Percentiles rank a stretch among this genome's conserved stretches.
Evolutionary conservation across 2,797 vertebrate species (phyloP).

Genomic region (Sciurus vulgaris): DNA sequence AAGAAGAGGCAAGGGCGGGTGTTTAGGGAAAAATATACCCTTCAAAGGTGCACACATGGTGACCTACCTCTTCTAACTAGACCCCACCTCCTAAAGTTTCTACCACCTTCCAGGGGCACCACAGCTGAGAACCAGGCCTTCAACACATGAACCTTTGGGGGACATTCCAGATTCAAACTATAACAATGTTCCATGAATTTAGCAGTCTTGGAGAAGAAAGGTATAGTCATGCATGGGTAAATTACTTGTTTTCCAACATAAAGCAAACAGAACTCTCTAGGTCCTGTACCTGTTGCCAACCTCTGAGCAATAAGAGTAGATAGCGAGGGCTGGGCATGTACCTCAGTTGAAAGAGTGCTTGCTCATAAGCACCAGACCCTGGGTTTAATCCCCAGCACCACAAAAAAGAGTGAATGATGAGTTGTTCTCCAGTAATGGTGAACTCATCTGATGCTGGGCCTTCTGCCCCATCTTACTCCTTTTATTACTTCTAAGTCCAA

Average conservation of each 20-base stretch:
- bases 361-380: no score
- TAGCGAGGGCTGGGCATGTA: not conserved
- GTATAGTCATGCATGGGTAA: not conserved
- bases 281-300: not conserved
- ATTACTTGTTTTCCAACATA: slow-evolving; percentile 33
- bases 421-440: not conserved
- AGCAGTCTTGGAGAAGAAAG: not conserved
- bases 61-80: not conserved
- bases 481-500: not conserved
- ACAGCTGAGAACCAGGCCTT: no score
- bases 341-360: no score
- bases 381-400: no score
- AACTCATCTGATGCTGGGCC: not conserved
- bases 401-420: not conserved
- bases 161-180: no score
- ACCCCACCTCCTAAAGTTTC: not conserved
- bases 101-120: not conserved
- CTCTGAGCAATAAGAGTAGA: not conserved
- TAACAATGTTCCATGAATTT: not conserved
- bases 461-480: not conserved
- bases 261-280: not conserved
- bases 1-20: no score
- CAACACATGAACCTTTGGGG: no score
- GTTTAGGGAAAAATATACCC: no score
- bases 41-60: not conserved